Conservation (phyloP, 2,113 vertebrate genomes). For the Phalacrocorax aristotelis region DNA sequence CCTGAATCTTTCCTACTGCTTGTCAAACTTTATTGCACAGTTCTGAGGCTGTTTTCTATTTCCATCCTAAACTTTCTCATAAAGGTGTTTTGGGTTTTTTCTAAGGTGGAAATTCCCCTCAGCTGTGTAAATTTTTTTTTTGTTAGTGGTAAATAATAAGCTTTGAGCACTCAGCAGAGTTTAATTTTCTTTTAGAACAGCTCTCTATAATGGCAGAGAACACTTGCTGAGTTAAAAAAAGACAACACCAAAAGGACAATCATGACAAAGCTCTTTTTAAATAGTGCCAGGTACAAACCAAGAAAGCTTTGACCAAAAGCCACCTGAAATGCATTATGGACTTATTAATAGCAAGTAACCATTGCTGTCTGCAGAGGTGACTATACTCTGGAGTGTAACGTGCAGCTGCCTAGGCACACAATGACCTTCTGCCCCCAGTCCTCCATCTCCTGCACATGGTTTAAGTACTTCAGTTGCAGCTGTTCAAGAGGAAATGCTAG, state of each 20-base stretch:
- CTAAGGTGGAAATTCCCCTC: not conserved
- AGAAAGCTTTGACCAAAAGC: not conserved
- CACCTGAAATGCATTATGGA: not conserved
- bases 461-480: not conserved
- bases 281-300: not conserved
- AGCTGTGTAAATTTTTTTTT: not conserved
- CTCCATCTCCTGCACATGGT: not conserved
- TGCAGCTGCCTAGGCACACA: not conserved
- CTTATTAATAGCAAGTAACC: not conserved
- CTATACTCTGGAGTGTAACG: not conserved
- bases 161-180: not conserved
- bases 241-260: not conserved
- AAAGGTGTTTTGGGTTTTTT: fast-evolving
- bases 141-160: not conserved
- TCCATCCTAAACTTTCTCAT: not conserved
- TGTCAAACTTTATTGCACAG: not conserved
- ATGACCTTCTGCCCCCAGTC: not conserved
- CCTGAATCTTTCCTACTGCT: not conserved
- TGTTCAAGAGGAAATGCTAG: not conserved
- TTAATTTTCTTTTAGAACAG: not conserved
- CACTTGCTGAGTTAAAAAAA: not conserved
- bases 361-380: not conserved
- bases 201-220: not conserved
- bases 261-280: not conserved
- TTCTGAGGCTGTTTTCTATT: not conserved